Base-by-base conservation (phyloP, 1,140 invertebrate species). In the Drosophila funebris region DNA sequence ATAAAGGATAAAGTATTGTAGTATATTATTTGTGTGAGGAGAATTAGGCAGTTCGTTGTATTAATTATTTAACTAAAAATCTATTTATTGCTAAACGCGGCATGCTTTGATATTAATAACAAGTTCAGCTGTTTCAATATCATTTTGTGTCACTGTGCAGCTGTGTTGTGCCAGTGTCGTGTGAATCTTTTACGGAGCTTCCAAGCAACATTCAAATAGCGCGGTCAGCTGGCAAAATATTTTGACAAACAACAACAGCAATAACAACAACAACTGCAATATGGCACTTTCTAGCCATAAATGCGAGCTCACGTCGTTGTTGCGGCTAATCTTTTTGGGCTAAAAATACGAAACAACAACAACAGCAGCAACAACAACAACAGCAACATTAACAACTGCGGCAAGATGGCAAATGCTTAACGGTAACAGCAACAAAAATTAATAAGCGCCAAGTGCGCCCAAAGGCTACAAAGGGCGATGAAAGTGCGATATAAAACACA, bases 201-300 rank as follows among this genome's bases (percentile, higher is more conserved):
- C 44, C 56, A 75, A 57, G 5, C 41, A 61, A 81, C 71, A 87
- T 81, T 73, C 64, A 84, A 84, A 87, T 84, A 77, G 69, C 71
- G 63, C 82, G 77, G 81, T 87, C 81, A 84, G 77, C 84, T 84
- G 80, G 73, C 73, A 68, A 84, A 84, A 81, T 61, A 84, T 85
- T 85, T 76, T 66, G 68, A 85, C 81, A 80, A 13, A 43, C 16
- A 58, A 50, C 44, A 37, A 36, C 6, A 33, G 24, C 24, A 27
- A 27, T 6, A 4, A 81, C 81, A 80, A 76, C 31, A 53, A 36
- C 48, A 22, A 61, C 5, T 4, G 5, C 2, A 13, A n/a, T 58
- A 53, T 61, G 76, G 74, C 54, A 84, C 80, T 84, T 84, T 84
- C 80, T 84, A 85, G 77, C 77, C 63, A 77, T 80, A 76, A 84